Conservation (phyloP, 2,888 invertebrate genomes). For the Drosophila hamatofila region DNA sequence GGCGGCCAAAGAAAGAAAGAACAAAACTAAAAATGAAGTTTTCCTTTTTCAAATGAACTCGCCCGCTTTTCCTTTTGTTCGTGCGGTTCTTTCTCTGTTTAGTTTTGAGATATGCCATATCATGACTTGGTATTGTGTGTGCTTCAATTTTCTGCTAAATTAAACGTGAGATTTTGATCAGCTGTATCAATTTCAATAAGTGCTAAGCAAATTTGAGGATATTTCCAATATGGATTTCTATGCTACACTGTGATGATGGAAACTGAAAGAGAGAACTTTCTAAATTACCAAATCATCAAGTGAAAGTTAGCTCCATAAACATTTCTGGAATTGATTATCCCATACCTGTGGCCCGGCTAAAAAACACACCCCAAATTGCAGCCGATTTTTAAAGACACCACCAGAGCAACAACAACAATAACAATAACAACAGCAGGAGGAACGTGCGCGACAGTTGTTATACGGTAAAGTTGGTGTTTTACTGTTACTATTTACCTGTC, state of each 20-base stretch:
- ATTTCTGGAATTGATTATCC: slow-evolving; percentile 68
- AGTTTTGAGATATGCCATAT: slow-evolving; percentile 8
- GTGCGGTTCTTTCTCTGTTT: slow-evolving; percentile 21
- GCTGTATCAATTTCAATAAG: slow-evolving; percentile 1
- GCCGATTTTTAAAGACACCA: slow-evolving; percentile 64
- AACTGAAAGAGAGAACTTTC: no score
- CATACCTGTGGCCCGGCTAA: slow-evolving; percentile 64
- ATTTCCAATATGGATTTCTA: background rate
- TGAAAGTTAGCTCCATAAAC: slow-evolving; percentile 20
- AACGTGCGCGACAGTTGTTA: slow-evolving; percentile 38
- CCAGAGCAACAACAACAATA: slow-evolving; percentile 49
- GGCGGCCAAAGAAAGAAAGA: slow-evolving; percentile 17
- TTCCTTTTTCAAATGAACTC: slow-evolving; percentile 28
- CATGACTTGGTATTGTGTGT: background rate
- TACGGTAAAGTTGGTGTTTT: slow-evolving; percentile 13
- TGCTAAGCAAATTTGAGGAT: background rate
- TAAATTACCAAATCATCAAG: background rate
- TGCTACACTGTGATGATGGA: background rate
- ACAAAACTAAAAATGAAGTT: slow-evolving; percentile 19
- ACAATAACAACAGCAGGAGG: slow-evolving; percentile 35
- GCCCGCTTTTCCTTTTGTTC: slow-evolving; percentile 26
- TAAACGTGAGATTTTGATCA: slow-evolving; percentile 5
- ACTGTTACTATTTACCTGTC: slow-evolving; percentile 48
- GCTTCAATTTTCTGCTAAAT: slow-evolving; percentile 9
- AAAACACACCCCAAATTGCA: slow-evolving; percentile 71